phyloP scores from a whole-genome alignment of 2,797 vertebrate species.

The Myotis pilosus region DNA sequence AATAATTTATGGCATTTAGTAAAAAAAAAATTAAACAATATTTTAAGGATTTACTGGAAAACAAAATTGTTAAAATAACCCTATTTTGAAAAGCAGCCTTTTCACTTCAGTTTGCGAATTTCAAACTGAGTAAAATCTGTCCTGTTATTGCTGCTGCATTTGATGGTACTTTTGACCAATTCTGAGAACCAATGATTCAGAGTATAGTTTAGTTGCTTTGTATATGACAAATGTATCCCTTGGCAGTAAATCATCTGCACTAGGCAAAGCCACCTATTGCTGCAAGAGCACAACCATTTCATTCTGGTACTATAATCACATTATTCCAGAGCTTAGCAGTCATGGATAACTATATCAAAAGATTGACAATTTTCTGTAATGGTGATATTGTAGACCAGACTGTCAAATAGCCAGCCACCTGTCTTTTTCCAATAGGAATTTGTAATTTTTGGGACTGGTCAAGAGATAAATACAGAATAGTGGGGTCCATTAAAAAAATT shows the following conservation, averaged over 20 bases:
- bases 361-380: background rate
- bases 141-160: constrained; percentile 9
- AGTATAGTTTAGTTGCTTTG: constrained; percentile 24
- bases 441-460: background rate
- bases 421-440: constrained; percentile 4
- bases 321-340: constrained; percentile 39
- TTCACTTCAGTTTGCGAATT: constrained; percentile 43
- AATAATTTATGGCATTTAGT: background rate
- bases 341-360: constrained; percentile 51
- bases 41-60: background rate
- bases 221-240: constrained; percentile 50
- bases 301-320: constrained; percentile 29
- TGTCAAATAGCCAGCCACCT: background rate
- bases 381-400: background rate
- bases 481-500: background rate
- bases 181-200: constrained; percentile 60
- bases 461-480: constrained; percentile 4
- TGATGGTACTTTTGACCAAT: constrained; percentile 38
- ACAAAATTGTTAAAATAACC: background rate
- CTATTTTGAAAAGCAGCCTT: constrained; percentile 9
- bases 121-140: constrained; percentile 24
- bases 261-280: background rate
- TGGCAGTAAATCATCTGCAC: constrained; percentile 43
- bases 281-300: background rate
- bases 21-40: background rate